Evolutionary conservation across 2,888 invertebrate genomes (phyloP), one percentile per base, ranked within the genome.

Genomic region (Leptinotarsa juncta): DNA sequence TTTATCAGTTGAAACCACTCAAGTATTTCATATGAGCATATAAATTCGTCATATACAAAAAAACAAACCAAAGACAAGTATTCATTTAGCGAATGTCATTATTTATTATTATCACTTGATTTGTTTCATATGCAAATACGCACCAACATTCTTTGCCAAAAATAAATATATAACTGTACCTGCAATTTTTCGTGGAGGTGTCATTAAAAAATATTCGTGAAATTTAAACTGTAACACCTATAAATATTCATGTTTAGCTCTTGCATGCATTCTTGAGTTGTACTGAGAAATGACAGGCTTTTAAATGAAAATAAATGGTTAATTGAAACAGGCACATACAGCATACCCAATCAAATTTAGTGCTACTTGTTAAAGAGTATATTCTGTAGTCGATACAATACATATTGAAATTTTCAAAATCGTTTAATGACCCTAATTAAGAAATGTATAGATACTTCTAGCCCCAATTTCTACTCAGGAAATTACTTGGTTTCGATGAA

Each of bases 131-230:
- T 57, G 57, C 57, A 69, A 69, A 69, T 57, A 42, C 57, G 4
- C 16, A 42, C 49, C 70, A 62, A 50, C 70, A 70, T 60, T 70
- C 70, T 60, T 60, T 60, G 62, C 60, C n/a, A 49, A 32, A 60
- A 49, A 49, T 70, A 62, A 70, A 70, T 26, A 18, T 42, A 62
- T 62, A 62, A 62, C 62, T 42, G 62, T 62, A 32, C 62, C 60
- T 60, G 57, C 49, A 20, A 18, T 57, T 60, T 69, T 69, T 57
- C 32, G 69, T 20, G 12, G 23, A 48, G 69, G 69, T 69, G 69
- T 70, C 60, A 70, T 70, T 68, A 70, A 60, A 69, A 69, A 69
- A 70, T 49, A 70, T 69, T 49, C 68, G 42, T 49, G 42, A 70
- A 60, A 70, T 70, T 49, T 23, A 70, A 70, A 70, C 62, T 62